Conservation (phyloP, 2,113 vertebrate species). For the Microtus pennsylvanicus region DNA sequence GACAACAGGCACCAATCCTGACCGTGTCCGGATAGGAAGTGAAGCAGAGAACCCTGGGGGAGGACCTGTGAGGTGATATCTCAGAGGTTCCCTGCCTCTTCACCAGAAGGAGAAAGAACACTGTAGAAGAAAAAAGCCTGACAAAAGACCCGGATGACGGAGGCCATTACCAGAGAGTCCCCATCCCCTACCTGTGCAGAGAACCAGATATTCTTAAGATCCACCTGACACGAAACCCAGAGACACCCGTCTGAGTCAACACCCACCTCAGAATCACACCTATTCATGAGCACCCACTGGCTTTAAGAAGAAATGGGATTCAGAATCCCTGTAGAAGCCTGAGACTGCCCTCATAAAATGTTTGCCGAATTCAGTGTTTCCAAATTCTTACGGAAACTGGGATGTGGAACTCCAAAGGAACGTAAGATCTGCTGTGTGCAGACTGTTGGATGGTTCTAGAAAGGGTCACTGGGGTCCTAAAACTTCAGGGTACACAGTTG, state of each 20-base stretch:
- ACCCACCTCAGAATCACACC: neutral
- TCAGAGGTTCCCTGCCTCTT: neutral
- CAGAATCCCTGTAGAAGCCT: neutral
- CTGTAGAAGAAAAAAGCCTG: neutral
- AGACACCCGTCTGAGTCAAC: neutral
- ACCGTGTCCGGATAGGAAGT: too few species aligned
- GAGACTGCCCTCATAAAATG: neutral
- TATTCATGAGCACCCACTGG: neutral
- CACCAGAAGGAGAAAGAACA: neutral
- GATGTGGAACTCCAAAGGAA: neutral
- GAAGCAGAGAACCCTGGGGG: neutral
- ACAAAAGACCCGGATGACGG: neutral
- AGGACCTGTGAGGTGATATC: neutral
- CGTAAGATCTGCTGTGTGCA: neutral
- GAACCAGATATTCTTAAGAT: neutral
- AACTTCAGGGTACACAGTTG: neutral
- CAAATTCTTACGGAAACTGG: neutral
- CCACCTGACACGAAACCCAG: neutral
- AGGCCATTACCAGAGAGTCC: too few species aligned
- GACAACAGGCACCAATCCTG: neutral
- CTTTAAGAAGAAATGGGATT: neutral
- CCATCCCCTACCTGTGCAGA: neutral
- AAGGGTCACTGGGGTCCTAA: neutral
- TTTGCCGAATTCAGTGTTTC: neutral
- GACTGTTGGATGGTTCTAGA: neutral